Percentiles rank a stretch among this genome's conserved stretches.
Conservation (phyloP, 2,888 invertebrate species). For the Frankliniella fusca region DNA sequence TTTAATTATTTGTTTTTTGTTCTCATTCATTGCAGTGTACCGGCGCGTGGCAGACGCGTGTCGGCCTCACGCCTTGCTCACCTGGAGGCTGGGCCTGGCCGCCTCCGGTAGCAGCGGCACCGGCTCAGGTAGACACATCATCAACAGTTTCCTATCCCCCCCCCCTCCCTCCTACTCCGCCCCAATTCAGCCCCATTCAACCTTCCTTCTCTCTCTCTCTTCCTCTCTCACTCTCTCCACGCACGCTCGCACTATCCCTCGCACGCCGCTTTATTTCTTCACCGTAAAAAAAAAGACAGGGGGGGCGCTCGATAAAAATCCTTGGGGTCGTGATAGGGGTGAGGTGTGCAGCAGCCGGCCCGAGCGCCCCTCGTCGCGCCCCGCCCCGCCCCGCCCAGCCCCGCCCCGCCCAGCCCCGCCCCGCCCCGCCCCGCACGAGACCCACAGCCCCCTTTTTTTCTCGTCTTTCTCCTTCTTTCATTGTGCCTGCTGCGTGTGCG, state of each 20-base stretch:
- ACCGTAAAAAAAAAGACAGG: background rate
- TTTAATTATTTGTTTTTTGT: too few relatives aligned
- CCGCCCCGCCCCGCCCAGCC: background rate
- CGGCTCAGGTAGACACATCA: too few relatives aligned
- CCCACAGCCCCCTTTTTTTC: background rate
- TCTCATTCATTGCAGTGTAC: background rate
- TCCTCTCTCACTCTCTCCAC: too few relatives aligned
- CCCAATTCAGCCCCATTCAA: too few relatives aligned
- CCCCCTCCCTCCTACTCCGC: too few relatives aligned
- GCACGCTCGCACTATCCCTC: too few relatives aligned
- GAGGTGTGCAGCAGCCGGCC: background rate
- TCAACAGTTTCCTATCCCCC: background rate
- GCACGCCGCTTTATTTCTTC: background rate
- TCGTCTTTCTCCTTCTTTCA: background rate
- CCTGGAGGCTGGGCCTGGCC: too few relatives aligned
- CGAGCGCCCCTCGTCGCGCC: background rate
- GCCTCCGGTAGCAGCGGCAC: too few relatives aligned
- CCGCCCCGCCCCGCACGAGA: background rate
- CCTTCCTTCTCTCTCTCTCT: too few relatives aligned
- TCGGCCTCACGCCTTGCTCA: background rate
- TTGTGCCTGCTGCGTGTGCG: constrained; percentile 1
- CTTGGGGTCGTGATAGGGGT: background rate
- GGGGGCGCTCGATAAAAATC: background rate
- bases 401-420: background rate
- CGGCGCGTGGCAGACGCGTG: constrained; percentile 16